A percentile compares a stretch with the other conserved stretches of the same genome.
Evolutionary conservation across 2,888 invertebrate genomes (phyloP).

Genomic region (Kryphioiulus occultus): DNA sequence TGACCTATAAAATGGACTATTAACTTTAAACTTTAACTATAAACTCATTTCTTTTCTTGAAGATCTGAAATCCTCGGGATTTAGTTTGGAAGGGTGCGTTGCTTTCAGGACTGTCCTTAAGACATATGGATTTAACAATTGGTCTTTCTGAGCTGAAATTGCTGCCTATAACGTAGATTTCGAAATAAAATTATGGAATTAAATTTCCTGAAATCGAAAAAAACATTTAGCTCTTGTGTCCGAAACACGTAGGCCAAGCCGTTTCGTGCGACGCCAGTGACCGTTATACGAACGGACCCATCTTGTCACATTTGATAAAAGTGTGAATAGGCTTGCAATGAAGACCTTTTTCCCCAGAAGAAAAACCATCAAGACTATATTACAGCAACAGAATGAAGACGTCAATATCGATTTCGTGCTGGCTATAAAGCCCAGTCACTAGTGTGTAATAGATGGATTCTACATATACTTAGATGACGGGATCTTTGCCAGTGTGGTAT

Average conservation of each 20-base stretch:
- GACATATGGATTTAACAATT: background rate
- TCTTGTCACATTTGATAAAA: conserved; percentile 7
- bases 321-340: background rate
- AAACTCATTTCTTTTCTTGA: background rate
- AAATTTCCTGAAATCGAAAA: background rate
- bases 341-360: conserved; percentile 29
- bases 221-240: background rate
- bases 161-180: background rate
- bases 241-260: background rate
- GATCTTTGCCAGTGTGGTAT: background rate
- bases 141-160: background rate
- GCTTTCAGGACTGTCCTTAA: background rate
- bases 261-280: background rate
- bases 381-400: conserved; percentile 13
- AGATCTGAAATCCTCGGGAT: background rate
- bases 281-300: background rate
- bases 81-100: background rate
- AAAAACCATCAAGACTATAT: conserved; percentile 22
- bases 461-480: conserved; percentile 1
- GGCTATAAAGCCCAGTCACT: background rate
- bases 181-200: background rate
- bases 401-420: conserved; percentile 28
- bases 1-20: no score
- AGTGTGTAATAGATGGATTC: background rate
- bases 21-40: no score